These are phyloP conservation scores for Synergus umbraculus DNA, from an alignment of 2,888 invertebrate genomes.

Conservation along the genomic window DNA sequence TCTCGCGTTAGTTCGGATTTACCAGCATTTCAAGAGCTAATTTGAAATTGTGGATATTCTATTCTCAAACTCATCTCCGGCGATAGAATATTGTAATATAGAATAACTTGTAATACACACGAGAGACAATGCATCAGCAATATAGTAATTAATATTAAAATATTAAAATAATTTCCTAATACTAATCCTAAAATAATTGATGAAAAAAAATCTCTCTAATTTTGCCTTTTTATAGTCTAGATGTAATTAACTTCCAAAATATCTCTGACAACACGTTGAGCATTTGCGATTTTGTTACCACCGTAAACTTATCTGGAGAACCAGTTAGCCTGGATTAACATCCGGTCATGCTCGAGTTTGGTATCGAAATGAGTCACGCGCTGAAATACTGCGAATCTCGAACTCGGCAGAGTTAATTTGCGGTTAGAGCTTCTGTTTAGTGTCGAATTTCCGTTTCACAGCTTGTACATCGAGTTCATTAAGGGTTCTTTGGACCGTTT, in stretches of 20 bases:
- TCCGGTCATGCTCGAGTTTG: background rate
- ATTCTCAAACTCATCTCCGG: conserved; percentile 4
- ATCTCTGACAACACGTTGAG: background rate
- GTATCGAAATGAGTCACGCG: conserved; percentile 21
- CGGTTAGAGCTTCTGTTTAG: conserved; percentile 8
- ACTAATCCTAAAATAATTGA: too few relatives aligned
- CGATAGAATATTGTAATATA: conserved; percentile 10
- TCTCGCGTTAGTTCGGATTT: background rate
- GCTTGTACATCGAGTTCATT: conserved; percentile 31
- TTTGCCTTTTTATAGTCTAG: too few relatives aligned
- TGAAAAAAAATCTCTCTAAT: too few relatives aligned
- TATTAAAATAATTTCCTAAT: background rate
- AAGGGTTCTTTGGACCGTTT: conserved; percentile 33
- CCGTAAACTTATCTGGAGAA: background rate
- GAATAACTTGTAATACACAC: background rate
- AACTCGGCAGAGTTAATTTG: conserved; percentile 17
- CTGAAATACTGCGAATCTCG: conserved; percentile 10
- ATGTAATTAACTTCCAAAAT: too few relatives aligned
- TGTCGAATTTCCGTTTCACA: conserved; percentile 17
- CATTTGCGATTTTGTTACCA: background rate
- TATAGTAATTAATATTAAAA: background rate
- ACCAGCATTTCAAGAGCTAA: background rate
- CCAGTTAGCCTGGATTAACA: background rate
- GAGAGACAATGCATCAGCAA: background rate
- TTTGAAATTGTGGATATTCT: conserved; percentile 19